Conservation (phyloP, 2,113 vertebrate genomes). For the Mellivora capensis region DNA sequence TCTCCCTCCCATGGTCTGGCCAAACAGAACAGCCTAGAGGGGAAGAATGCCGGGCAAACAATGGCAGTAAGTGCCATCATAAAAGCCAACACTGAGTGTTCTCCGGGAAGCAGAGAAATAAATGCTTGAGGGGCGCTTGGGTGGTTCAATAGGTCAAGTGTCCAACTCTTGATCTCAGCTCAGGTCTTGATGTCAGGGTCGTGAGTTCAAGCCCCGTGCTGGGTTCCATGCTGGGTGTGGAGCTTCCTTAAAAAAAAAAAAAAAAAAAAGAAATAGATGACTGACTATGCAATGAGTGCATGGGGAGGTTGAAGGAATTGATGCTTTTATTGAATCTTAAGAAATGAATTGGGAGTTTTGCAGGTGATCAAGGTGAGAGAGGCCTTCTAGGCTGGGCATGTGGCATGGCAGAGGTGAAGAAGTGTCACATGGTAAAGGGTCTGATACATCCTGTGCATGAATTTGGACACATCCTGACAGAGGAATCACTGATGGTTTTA, state of each 20-base stretch:
- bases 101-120: background rate
- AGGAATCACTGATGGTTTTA: background rate
- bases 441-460: background rate
- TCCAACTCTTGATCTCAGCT: background rate
- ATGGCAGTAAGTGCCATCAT: background rate
- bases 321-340: background rate
- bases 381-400: background rate
- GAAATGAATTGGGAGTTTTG: background rate
- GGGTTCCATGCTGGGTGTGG: background rate
- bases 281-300: background rate
- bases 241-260: background rate
- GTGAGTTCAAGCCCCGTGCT: background rate
- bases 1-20: background rate
- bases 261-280: background rate
- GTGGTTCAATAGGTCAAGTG: background rate
- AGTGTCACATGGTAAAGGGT: background rate
- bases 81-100: background rate
- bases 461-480: background rate
- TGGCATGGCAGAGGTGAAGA: background rate
- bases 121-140: background rate
- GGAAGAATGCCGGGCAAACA: background rate
- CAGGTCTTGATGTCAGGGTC: background rate
- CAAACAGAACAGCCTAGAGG: background rate
- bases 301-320: background rate
- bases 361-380: background rate